Percentiles rank a stretch among this genome's conserved stretches.
phyloP scores from a whole-genome alignment of 2,113 vertebrate species.

The Gulo gulo region DNA sequence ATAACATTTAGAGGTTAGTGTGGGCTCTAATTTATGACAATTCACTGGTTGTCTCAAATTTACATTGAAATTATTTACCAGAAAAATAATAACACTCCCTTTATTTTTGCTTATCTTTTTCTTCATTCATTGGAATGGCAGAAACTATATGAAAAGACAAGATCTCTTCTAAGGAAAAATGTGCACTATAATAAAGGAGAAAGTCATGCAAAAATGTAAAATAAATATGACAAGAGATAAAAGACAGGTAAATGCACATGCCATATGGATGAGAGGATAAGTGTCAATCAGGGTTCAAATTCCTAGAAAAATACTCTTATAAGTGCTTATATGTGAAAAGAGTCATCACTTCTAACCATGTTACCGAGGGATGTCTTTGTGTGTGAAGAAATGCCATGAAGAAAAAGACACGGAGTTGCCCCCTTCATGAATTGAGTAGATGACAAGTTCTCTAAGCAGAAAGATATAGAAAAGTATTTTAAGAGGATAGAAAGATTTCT shows the following conservation, averaged over 20 bases:
- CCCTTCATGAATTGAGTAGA: neutral
- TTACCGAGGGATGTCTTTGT: neutral
- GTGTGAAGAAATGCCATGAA: neutral
- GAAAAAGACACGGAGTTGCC: neutral
- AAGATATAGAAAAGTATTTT: neutral
- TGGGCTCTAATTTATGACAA: neutral
- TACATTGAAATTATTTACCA: neutral
- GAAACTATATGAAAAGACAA: neutral
- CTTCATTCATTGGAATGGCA: neutral
- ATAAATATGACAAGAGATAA: neutral
- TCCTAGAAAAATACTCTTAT: neutral
- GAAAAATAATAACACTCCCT: neutral
- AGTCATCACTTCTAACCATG: neutral
- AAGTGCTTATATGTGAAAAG: neutral
- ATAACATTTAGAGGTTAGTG: neutral
- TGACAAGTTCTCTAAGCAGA: neutral
- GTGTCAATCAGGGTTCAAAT: neutral
- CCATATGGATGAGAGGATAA: accelerated
- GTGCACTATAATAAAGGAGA: neutral
- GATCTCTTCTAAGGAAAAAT: neutral
- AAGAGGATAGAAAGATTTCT: neutral
- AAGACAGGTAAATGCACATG: neutral
- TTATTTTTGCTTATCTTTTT: neutral
- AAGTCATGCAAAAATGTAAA: neutral
- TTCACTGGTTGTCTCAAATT: neutral